A percentile compares a stretch with the other conserved stretches of the same genome.
These are phyloP conservation scores for Miichthys miiuy DNA, from an alignment of 2,797 vertebrate genomes.

Conservation along the genomic window DNA sequence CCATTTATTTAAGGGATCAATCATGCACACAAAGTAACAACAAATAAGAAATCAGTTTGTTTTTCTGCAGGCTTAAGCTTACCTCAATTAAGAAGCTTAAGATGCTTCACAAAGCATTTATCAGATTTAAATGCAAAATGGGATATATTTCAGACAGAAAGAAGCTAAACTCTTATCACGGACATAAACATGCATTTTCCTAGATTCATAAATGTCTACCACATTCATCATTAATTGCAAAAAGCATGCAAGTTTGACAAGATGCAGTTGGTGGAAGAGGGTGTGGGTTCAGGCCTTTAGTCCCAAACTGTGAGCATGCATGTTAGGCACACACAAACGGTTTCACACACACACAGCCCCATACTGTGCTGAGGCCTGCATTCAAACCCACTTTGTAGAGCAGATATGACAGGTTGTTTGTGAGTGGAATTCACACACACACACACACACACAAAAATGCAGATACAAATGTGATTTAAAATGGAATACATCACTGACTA, in stretches of 20 bases:
- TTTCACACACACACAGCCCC: slow-evolving; percentile 16
- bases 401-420: slow-evolving; percentile 71
- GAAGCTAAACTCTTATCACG: background rate
- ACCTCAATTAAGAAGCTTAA: slow-evolving; percentile 3
- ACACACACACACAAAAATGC: slow-evolving; percentile 23
- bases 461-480: slow-evolving; percentile 21
- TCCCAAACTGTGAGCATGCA: slow-evolving; percentile 41
- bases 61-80: slow-evolving; percentile 37
- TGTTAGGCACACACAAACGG: slow-evolving; percentile 26
- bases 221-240: slow-evolving; percentile 2
- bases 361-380: slow-evolving; percentile 54
- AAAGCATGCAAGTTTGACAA: slow-evolving; percentile 22
- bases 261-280: slow-evolving; percentile 10
- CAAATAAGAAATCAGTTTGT: slow-evolving; percentile 30
- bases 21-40: slow-evolving; percentile 41
- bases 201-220: background rate
- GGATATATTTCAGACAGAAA: background rate
- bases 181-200: background rate
- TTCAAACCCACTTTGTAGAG: slow-evolving; percentile 51
- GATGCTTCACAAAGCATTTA: slow-evolving; percentile 2
- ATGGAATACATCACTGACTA: slow-evolving; percentile 6
- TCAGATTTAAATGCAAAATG: slow-evolving; percentile 3
- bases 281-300: slow-evolving; percentile 28
- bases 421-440: slow-evolving; percentile 34
- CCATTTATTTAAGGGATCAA: slow-evolving; percentile 50